Conservation (phyloP, 2,113 vertebrate genomes). For the Onychostoma macrolepis region DNA sequence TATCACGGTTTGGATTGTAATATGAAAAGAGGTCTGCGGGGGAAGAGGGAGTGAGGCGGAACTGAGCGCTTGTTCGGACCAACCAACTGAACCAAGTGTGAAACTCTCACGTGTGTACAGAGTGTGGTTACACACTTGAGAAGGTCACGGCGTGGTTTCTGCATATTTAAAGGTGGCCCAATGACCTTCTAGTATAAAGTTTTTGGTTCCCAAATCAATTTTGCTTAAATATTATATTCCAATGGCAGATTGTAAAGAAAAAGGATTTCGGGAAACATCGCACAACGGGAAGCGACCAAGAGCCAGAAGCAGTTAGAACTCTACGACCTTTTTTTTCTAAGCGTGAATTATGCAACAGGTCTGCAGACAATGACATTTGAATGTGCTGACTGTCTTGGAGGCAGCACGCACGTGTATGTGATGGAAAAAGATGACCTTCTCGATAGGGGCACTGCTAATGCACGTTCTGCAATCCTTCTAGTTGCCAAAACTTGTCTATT, state of each 20-base stretch:
- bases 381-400: slow-evolving; percentile 51
- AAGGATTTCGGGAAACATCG: not conserved
- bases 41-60: not conserved
- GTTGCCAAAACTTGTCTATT: not conserved
- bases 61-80: not conserved
- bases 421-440: slow-evolving; percentile 62
- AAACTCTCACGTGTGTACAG: slow-evolving; percentile 12
- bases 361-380: slow-evolving; percentile 59
- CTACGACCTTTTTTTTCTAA: slow-evolving; percentile 36
- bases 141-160: slow-evolving; percentile 48
- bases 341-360: slow-evolving; percentile 55
- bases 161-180: slow-evolving; percentile 41
- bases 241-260: slow-evolving; percentile 18
- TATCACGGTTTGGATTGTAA: not conserved
- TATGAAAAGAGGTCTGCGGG: not conserved
- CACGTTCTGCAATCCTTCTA: not conserved
- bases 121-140: slow-evolving; percentile 26
- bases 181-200: slow-evolving; percentile 19
- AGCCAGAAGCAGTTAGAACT: slow-evolving; percentile 37
- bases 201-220: slow-evolving; percentile 30
- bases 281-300: slow-evolving; percentile 35
- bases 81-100: not conserved
- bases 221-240: slow-evolving; percentile 40
- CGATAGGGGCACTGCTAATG: slow-evolving; percentile 30
- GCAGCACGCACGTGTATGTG: slow-evolving; percentile 45